phyloP scores from a whole-genome alignment of 2,113 vertebrate genomes.

The Prunella fulvescens region DNA sequence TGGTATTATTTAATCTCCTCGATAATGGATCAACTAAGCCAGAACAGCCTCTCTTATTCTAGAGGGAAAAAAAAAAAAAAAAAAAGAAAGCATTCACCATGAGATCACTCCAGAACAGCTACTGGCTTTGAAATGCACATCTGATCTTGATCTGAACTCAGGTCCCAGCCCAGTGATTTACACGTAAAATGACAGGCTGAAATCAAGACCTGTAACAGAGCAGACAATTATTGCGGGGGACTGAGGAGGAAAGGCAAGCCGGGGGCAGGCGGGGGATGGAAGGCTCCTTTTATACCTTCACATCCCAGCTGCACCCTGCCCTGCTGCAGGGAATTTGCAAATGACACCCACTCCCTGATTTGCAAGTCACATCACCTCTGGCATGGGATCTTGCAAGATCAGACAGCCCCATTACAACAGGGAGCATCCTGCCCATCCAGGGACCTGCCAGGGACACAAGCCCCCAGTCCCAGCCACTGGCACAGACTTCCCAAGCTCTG shows the following conservation, averaged over 20 bases:
- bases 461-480: neutral
- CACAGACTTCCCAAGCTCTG: neutral
- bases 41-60: neutral
- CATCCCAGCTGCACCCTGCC: constrained; percentile 1
- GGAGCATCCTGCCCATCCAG: neutral
- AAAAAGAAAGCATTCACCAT: neutral
- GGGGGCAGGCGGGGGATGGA: neutral
- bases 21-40: neutral
- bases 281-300: neutral
- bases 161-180: neutral
- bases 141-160: neutral
- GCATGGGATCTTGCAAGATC: neutral
- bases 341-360: constrained; percentile 47
- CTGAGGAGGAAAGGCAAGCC: neutral
- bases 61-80: neutral
- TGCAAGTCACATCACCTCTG: constrained; percentile 44
- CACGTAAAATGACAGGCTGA: neutral
- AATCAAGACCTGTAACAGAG: constrained; percentile 1
- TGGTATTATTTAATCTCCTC: neutral
- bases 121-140: neutral
- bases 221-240: neutral
- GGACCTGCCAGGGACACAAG: neutral
- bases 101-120: neutral
- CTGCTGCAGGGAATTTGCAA: constrained; percentile 27
- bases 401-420: neutral